phyloP scores from a whole-genome alignment of 2,113 vertebrate genomes.

The Brachyhypopomus gauderio region DNA sequence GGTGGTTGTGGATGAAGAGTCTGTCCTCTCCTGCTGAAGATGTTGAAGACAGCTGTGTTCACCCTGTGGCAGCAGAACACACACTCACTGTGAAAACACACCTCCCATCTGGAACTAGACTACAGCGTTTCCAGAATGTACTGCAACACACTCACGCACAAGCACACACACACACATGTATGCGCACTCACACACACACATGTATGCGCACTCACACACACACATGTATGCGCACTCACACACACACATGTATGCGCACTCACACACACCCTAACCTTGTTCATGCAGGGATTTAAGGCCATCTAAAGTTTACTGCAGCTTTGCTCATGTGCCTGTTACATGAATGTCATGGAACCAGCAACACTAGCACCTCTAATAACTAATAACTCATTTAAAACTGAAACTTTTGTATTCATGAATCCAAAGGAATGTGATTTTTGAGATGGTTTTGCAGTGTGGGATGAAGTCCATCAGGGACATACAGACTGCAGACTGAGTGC shows the following conservation, averaged over 20 bases:
- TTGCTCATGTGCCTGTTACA: not conserved
- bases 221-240: too few species aligned
- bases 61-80: not conserved
- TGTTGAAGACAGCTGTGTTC: not conserved
- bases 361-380: too few species aligned
- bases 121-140: not conserved
- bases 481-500: too few species aligned
- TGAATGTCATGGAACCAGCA: too few species aligned
- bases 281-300: not conserved
- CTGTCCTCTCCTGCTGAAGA: not conserved
- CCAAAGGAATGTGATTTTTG: too few species aligned
- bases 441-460: too few species aligned
- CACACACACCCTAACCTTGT: not conserved
- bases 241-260: constrained; percentile 10
- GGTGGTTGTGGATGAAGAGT: not conserved
- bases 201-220: not conserved
- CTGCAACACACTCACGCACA: not conserved
- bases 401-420: too few species aligned
- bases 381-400: too few species aligned
- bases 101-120: not conserved
- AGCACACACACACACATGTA: too few species aligned
- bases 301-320: not conserved
- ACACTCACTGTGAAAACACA: not conserved
- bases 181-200: too few species aligned
- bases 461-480: too few species aligned